Base-by-base conservation (phyloP, 2,113 vertebrate genomes). In the Pterocles burchelli region DNA sequence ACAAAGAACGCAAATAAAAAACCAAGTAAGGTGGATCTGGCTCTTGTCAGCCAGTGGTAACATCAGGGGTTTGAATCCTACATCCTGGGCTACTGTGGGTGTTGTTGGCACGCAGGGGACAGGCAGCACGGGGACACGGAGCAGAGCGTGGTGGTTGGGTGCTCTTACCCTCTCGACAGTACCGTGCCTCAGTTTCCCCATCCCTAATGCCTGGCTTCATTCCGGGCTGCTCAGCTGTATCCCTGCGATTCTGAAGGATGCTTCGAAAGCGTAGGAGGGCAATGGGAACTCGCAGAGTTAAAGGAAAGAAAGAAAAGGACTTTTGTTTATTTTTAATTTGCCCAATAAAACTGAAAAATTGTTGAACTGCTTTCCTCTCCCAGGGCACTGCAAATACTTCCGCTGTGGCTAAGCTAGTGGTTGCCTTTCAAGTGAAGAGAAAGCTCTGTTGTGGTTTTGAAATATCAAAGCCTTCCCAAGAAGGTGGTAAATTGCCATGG, bases 81-180 rank as follows among this genome's bases (percentile, higher is more conserved):
- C 38, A 1, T 33, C 24, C 68, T 4, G 65, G 34, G 76, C 48
- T 31, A 1, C 22, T 3, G 2, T 0, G 19, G 51, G 29, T 19
- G 59, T 5, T 16, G 26, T n/a, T n/a, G n/a, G n/a, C 13, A 3
- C 16, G 5, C 2, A 29, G 29, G 9, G 43, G 34, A 4, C 0
- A 3, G 62, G 57, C 5, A 52, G 36, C 72, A 38, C 45, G 1
- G 7, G 41, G 82, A 19, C 49, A 41, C 8, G 0, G 22, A 68
- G 67, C 43, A 24, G 58, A 9, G 57, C 5, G 0, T 0, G 0
- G 29, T 0, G 1, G 5, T 38, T 9, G 55, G 62, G 29, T 26
- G 74, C 71, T 83, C 75, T 55, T 46, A 9, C 13, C 71, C 65
- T 66, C 55, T 62, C 3, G 3, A 1, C 2, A 6, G 62, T 38